Percentiles rank a stretch among this genome's conserved stretches.
These are phyloP conservation scores for Caenorhabditis becei DNA, from an alignment of 2,888 invertebrate species.

Conservation along the genomic window DNA sequence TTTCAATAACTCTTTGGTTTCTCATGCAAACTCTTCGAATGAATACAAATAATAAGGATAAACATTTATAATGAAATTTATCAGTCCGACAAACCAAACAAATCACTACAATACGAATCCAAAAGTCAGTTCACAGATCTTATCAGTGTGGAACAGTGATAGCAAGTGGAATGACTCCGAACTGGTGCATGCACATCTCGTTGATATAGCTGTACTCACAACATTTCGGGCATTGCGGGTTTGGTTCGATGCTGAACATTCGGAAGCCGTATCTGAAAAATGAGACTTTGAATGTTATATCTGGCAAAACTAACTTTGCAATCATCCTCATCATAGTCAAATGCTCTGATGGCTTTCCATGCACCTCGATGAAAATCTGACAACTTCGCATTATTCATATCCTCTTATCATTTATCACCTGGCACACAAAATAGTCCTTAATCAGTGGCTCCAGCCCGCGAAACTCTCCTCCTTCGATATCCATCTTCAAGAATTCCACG, in stretches of 20 bases:
- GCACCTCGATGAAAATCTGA: slow-evolving; percentile 61
- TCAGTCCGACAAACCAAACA: too few species aligned
- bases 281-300: neutral
- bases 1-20: too few species aligned
- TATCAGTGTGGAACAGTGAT: slow-evolving; percentile 27
- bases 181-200: slow-evolving; percentile 50
- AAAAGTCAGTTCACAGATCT: too few species aligned
- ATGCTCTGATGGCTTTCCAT: slow-evolving; percentile 31
- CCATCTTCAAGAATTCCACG: slow-evolving; percentile 58
- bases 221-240: slow-evolving; percentile 33
- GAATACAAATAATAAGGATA: too few species aligned
- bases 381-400: neutral
- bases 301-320: slow-evolving; percentile 4
- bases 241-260: slow-evolving; percentile 52
- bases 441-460: slow-evolving; percentile 39
- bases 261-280: slow-evolving; percentile 28
- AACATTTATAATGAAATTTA: too few species aligned
- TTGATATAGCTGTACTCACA: slow-evolving; percentile 59
- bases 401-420: slow-evolving; percentile 9
- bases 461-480: slow-evolving; percentile 55
- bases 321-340: slow-evolving; percentile 40
- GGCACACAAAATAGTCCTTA: slow-evolving; percentile 41
- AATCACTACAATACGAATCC: too few species aligned
- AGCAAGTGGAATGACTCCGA: slow-evolving; percentile 45
- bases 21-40: too few species aligned